Conservation (phyloP, 2,113 vertebrate species). For the Burhinus oedicnemus region DNA sequence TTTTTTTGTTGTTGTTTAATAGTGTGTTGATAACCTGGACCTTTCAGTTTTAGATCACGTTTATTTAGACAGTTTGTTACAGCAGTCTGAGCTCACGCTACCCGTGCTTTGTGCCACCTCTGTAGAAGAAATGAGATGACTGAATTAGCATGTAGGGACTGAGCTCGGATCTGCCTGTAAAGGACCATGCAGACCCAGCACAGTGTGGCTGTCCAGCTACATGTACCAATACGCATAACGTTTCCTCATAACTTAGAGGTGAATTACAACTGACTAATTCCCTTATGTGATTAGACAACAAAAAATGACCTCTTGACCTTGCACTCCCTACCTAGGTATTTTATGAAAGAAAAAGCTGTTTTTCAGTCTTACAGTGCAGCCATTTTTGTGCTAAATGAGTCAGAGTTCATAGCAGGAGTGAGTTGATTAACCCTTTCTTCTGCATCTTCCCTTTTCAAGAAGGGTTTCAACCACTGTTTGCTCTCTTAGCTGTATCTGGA, state of each 20-base stretch:
- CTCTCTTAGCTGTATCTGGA: background rate
- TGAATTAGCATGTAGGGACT: background rate
- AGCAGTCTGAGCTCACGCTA: background rate
- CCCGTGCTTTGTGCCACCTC: background rate
- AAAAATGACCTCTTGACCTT: background rate
- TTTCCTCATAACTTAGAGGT: background rate
- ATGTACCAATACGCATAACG: rapidly evolving
- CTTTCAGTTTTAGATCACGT: background rate
- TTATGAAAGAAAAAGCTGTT: background rate
- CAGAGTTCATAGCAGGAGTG: background rate
- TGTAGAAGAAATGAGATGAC: background rate
- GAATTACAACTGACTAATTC: background rate
- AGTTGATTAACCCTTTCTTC: background rate
- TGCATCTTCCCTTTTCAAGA: background rate
- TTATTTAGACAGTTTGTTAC: background rate
- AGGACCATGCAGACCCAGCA: background rate
- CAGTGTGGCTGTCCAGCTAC: background rate
- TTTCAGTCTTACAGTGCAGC: background rate
- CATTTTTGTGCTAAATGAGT: background rate
- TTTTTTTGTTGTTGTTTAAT: background rate
- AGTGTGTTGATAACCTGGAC: background rate
- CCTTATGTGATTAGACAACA: background rate
- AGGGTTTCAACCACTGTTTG: background rate
- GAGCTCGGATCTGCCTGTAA: background rate
- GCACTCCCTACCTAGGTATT: background rate